Evolutionary conservation across 2,113 vertebrate genomes (phyloP).

Genomic region (Ginglymostoma cirratum): DNA sequence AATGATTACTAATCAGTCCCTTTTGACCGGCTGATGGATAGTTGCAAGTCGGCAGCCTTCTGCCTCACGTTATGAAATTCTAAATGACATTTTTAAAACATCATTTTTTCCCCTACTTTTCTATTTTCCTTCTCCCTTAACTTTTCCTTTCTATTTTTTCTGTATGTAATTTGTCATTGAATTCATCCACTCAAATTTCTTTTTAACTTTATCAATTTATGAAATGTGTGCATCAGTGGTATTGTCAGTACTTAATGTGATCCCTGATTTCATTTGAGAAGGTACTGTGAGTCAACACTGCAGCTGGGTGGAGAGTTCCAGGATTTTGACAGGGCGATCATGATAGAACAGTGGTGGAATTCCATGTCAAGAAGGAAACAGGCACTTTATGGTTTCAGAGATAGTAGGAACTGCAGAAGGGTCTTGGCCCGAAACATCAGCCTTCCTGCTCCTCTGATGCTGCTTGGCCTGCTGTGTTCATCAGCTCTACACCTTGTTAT

Average conservation of each 20-base stretch:
- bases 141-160: too few species aligned
- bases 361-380: neutral
- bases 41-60: neutral
- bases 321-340: neutral
- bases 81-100: neutral
- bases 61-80: neutral
- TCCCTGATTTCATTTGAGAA: neutral
- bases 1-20: neutral
- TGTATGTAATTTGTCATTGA: too few species aligned
- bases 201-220: too few species aligned
- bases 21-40: neutral
- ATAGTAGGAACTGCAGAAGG: too few species aligned
- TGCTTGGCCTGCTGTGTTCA: too few species aligned
- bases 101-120: neutral
- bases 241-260: neutral
- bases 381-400: neutral
- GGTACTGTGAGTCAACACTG: neutral
- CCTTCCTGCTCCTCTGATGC: too few species aligned
- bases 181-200: too few species aligned
- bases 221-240: too few species aligned
- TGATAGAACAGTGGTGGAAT: neutral
- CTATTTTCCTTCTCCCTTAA: too few species aligned
- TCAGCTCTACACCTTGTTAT: too few species aligned
- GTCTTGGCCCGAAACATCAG: too few species aligned
- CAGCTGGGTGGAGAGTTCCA: neutral